Evolutionary conservation across 2,888 invertebrate species (phyloP).

Genomic region (Synergus laeviventris): DNA sequence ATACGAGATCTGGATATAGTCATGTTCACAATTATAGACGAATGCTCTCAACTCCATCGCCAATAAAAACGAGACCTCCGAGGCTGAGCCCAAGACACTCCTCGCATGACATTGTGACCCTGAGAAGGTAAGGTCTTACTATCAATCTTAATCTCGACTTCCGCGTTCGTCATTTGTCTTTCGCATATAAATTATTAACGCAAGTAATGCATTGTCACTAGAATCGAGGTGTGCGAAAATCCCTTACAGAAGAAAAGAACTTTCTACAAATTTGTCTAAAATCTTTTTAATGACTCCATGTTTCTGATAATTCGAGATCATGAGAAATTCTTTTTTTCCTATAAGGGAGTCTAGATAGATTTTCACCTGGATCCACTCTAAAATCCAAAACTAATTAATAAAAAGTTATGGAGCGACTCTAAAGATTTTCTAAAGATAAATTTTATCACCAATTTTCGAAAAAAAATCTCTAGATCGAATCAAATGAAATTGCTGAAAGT

Average conservation of each 20-base stretch:
- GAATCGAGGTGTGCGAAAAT: slow-evolving; percentile 17
- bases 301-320: too few species aligned
- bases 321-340: not conserved
- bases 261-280: not conserved
- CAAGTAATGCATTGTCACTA: slow-evolving; percentile 26
- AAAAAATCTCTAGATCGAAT: not conserved
- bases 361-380: not conserved
- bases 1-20: slow-evolving; percentile 72
- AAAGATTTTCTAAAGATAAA: too few species aligned
- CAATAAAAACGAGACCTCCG: slow-evolving; percentile 76
- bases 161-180: slow-evolving; percentile 34
- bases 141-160: not conserved
- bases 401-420: not conserved
- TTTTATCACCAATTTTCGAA: too few species aligned
- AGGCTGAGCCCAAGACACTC: slow-evolving; percentile 76
- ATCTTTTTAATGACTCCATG: not conserved
- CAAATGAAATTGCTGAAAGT: not conserved
- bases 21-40: slow-evolving; percentile 76
- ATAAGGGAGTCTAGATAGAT: not conserved
- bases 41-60: slow-evolving; percentile 77
- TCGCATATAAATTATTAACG: not conserved
- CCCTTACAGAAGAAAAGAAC: not conserved
- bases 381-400: not conserved
- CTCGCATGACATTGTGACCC: slow-evolving; percentile 74
- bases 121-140: slow-evolving; percentile 64